Percentiles rank a stretch among this genome's conserved stretches.
phyloP scores from a whole-genome alignment of 2,888 invertebrate species.

The Didymodactylos carnosus region DNA sequence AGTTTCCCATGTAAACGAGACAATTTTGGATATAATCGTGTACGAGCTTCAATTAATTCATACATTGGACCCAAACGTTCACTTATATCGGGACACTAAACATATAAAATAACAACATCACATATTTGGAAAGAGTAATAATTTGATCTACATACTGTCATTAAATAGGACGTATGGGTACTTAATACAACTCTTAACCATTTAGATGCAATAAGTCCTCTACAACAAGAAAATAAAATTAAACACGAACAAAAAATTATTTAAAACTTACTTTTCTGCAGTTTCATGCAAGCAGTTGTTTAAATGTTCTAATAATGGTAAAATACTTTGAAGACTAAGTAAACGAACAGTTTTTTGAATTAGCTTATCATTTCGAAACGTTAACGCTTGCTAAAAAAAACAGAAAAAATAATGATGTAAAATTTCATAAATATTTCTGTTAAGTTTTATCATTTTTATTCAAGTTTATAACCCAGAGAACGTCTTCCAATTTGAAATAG shows the following conservation, averaged over 20 bases:
- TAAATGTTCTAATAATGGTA: constrained; percentile 52
- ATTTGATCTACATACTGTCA: constrained; percentile 35
- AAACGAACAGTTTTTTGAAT: constrained; percentile 53
- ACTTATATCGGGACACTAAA: constrained; percentile 41
- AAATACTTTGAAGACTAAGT: constrained; percentile 54
- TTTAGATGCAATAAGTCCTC: constrained; percentile 20
- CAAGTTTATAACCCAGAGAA: too few species aligned
- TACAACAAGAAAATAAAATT: background rate
- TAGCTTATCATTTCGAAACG: constrained; percentile 45
- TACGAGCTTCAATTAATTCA: constrained; percentile 42
- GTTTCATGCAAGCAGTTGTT: constrained; percentile 33
- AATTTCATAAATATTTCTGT: too few species aligned
- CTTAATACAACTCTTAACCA: constrained; percentile 45
- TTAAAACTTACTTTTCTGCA: constrained; percentile 22
- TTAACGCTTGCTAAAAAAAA: constrained; percentile 44
- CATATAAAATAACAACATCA: background rate
- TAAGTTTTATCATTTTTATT: too few species aligned
- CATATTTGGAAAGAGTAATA: too few species aligned
- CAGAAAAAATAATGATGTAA: background rate
- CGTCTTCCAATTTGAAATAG: too few species aligned
- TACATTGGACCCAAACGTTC: constrained; percentile 42
- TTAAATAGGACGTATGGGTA: constrained; percentile 44
- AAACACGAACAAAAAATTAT: background rate
- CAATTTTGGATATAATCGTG: constrained; percentile 39
- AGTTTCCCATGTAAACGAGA: constrained; percentile 44